Percentiles rank a stretch among this genome's conserved stretches.
These are phyloP conservation scores for Tragelaphus strepsiceros DNA, from an alignment of 2,113 vertebrate species.

Conservation along the genomic window DNA sequence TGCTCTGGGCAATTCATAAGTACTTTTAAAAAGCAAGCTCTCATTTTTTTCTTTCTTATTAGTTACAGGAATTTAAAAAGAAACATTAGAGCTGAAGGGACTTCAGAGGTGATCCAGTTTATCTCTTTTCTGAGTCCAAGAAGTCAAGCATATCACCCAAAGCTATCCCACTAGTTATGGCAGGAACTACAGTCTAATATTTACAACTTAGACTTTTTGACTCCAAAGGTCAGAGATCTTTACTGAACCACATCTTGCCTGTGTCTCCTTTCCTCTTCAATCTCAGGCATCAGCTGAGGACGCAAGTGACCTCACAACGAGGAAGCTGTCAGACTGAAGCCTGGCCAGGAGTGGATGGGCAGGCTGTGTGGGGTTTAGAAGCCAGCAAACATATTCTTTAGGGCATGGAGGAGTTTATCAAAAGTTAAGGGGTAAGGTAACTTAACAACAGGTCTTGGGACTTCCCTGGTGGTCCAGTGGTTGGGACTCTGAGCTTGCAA, in stretches of 20 bases:
- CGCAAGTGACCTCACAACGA: rapidly evolving
- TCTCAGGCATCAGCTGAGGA: background rate
- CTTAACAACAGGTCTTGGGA: background rate
- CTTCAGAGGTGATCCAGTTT: background rate
- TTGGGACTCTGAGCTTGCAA: background rate
- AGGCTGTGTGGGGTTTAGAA: background rate
- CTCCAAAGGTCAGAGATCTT: background rate
- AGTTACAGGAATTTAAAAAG: background rate
- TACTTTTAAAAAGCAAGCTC: background rate
- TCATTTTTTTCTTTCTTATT: background rate
- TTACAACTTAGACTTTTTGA: background rate
- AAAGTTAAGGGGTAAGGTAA: background rate
- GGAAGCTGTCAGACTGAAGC: background rate
- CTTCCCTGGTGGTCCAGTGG: background rate
- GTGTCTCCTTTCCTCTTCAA: background rate
- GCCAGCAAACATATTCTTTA: background rate
- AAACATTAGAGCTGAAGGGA: background rate
- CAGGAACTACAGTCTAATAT: background rate
- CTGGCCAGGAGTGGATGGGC: background rate
- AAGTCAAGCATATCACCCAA: background rate
- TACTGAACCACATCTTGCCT: background rate
- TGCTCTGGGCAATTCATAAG: background rate
- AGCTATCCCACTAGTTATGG: rapidly evolving
- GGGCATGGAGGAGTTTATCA: background rate
- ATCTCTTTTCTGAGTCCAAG: background rate